These are phyloP conservation scores for Octonoba sinensis DNA, from an alignment of 2,888 invertebrate species.

Conservation along the genomic window DNA sequence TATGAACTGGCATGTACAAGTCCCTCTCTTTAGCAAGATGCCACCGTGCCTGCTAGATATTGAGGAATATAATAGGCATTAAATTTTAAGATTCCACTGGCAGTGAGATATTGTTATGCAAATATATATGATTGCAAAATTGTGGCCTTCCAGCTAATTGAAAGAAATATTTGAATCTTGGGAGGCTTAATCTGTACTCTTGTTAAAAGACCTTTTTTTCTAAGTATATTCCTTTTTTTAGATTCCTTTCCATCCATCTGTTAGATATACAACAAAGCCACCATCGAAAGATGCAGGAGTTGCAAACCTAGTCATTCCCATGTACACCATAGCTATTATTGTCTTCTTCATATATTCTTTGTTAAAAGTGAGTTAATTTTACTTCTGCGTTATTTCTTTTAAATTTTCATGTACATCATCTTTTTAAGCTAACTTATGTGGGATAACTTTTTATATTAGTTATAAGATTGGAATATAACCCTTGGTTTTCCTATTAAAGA, in stretches of 20 bases:
- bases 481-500: too few species aligned
- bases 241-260: slow-evolving; percentile 51
- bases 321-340: slow-evolving; percentile 96
- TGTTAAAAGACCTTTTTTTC: not conserved
- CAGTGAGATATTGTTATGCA: too few species aligned
- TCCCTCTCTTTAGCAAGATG: too few species aligned
- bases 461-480: not conserved
- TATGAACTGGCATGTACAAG: too few species aligned
- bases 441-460: not conserved
- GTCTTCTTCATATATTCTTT: slow-evolving; percentile 97
- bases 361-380: slow-evolving; percentile 80
- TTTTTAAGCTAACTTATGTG: not conserved
- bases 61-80: too few species aligned
- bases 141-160: too few species aligned
- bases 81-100: too few species aligned
- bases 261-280: slow-evolving; percentile 35
- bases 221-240: slow-evolving; percentile 5
- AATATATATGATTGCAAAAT: too few species aligned
- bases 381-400: not conserved
- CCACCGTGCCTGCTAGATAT: too few species aligned
- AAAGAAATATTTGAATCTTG: too few species aligned
- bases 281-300: slow-evolving; percentile 60
- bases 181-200: too few species aligned
- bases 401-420: not conserved
- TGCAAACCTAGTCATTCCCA: slow-evolving; percentile 82